Percentiles rank a stretch among this genome's conserved stretches.
These are phyloP conservation scores for Tachysurus fulvidraco DNA, from an alignment of 2,113 vertebrate species.

Conservation along the genomic window DNA sequence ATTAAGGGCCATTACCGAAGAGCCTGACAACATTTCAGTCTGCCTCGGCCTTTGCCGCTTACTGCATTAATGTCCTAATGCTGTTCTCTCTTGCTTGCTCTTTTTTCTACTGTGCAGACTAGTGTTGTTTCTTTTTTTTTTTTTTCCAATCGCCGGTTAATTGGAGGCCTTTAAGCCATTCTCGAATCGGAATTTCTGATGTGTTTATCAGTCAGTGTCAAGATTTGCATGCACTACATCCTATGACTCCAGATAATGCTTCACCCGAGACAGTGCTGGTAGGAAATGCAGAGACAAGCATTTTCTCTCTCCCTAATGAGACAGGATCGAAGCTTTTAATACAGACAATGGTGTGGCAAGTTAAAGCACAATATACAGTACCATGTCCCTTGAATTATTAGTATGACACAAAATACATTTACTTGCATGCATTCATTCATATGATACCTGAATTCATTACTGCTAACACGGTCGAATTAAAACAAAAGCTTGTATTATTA, in stretches of 20 bases:
- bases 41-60: constrained; percentile 30
- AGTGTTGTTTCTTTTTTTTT: constrained; percentile 32
- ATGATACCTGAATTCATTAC: neutral
- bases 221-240: constrained; percentile 39
- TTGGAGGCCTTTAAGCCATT: constrained; percentile 46
- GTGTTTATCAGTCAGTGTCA: constrained; percentile 45
- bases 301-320: constrained; percentile 19
- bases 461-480: neutral
- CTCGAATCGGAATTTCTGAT: constrained; percentile 48
- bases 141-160: constrained; percentile 37
- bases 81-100: constrained; percentile 22
- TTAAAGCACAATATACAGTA: constrained; percentile 14
- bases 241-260: constrained; percentile 29
- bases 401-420: neutral
- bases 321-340: constrained; percentile 21
- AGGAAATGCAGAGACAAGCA: constrained; percentile 32
- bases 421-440: neutral
- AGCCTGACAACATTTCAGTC: constrained; percentile 13
- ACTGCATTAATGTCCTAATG: constrained; percentile 40
- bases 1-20: constrained; percentile 57
- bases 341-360: neutral
- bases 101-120: constrained; percentile 42
- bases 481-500: neutral
- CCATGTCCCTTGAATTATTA: neutral
- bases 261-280: neutral